These are phyloP conservation scores for Perdita meconis DNA, from an alignment of 2,888 invertebrate species.

Conservation along the genomic window DNA sequence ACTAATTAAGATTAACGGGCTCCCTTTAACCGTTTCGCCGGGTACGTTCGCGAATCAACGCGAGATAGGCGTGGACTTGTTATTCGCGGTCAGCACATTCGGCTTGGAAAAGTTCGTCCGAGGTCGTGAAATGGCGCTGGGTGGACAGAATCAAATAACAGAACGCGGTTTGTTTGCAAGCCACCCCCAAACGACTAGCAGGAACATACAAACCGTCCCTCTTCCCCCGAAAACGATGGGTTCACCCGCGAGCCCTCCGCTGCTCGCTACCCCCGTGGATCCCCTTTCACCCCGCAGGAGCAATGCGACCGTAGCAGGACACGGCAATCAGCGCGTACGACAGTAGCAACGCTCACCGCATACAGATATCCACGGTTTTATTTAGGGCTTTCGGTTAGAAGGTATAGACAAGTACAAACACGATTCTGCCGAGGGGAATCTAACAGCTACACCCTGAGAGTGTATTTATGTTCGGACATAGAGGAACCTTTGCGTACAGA, in stretches of 20 bases:
- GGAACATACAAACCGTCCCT: constrained; percentile 68
- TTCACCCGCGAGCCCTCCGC: constrained; percentile 36
- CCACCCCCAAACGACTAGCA: constrained; percentile 71
- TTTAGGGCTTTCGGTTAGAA: constrained; percentile 73
- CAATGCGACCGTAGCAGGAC: constrained; percentile 71
- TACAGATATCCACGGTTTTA: constrained; percentile 75
- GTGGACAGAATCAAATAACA: constrained; percentile 78
- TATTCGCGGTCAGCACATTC: constrained; percentile 52
- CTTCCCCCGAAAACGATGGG: constrained; percentile 62
- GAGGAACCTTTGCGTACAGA: neutral
- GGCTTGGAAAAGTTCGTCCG: constrained; percentile 63
- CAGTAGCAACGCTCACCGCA: constrained; percentile 70
- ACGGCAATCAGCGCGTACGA: constrained; percentile 75
- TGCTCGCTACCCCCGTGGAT: constrained; percentile 17
- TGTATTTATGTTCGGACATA: neutral
- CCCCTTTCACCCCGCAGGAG: constrained; percentile 43
- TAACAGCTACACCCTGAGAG: constrained; percentile 12
- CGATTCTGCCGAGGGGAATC: constrained; percentile 2
- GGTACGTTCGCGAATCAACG: constrained; percentile 26
- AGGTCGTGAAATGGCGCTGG: constrained; percentile 63
- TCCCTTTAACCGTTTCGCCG: neutral
- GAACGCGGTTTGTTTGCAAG: constrained; percentile 80
- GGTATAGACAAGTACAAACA: constrained; percentile 55
- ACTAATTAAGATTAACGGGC: constrained; percentile 14
- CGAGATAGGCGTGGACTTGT: constrained; percentile 42